A percentile compares a stretch with the other conserved stretches of the same genome.
phyloP scores from a whole-genome alignment of 1,140 invertebrate species.

The Papilio polytes region DNA sequence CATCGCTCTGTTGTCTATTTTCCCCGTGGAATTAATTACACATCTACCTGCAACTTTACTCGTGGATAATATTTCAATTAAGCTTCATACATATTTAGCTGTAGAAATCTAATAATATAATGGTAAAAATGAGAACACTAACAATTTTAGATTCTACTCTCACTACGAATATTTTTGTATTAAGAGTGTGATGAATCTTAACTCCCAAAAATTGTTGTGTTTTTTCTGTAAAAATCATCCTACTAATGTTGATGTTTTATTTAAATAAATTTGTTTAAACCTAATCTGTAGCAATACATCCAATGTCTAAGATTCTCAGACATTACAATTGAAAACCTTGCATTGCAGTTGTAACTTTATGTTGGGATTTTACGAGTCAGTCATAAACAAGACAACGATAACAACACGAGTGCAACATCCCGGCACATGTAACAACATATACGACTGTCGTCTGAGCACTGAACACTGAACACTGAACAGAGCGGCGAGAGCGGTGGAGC shows the following conservation, averaged over 20 bases:
- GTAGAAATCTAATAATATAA: not conserved
- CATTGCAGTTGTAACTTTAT: not conserved
- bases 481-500: slow-evolving; percentile 5
- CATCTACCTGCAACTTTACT: slow-evolving; percentile 14
- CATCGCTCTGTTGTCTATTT: slow-evolving; percentile 15
- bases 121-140: not conserved
- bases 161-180: too few relatives aligned
- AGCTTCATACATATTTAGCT: not conserved
- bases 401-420: slow-evolving; percentile 26
- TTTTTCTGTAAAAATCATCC: too few relatives aligned
- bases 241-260: too few relatives aligned
- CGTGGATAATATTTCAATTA: slow-evolving; percentile 13
- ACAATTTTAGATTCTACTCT: too few relatives aligned
- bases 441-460: not conserved
- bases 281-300: not conserved
- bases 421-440: slow-evolving; percentile 9
- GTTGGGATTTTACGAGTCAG: slow-evolving; percentile 19
- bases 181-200: too few relatives aligned
- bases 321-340: not conserved
- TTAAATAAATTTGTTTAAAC: too few relatives aligned
- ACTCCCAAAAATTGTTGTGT: too few relatives aligned
- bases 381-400: slow-evolving; percentile 32
- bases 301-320: not conserved
- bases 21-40: slow-evolving; percentile 12
- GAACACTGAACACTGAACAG: not conserved